A percentile compares a stretch with the other conserved stretches of the same genome.
Evolutionary conservation across 2,888 invertebrate genomes (phyloP).

Genomic region (Tinea trinotella): DNA sequence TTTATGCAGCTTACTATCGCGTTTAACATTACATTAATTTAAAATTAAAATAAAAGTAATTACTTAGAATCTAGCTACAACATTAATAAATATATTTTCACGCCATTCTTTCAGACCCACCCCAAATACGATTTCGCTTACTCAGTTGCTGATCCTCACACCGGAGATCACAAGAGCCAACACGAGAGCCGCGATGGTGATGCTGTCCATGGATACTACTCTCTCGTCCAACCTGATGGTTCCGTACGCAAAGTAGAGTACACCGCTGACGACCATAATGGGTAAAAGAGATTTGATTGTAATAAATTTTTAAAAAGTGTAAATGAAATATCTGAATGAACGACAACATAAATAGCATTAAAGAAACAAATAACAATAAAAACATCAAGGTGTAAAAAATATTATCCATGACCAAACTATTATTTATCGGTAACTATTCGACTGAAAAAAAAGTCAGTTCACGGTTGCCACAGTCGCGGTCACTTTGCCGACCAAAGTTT

Average conservation of each 20-base stretch:
- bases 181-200: constrained; percentile 68
- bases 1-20: no score
- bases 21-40: not conserved
- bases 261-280: constrained; percentile 68
- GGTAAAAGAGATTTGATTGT: constrained; percentile 48
- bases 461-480: no score
- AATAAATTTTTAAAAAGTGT: no score
- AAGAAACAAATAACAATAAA: no score
- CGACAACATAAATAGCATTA: no score
- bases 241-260: constrained; percentile 69
- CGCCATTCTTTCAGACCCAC: constrained; percentile 41
- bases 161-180: constrained; percentile 69
- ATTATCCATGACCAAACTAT: no score
- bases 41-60: not conserved
- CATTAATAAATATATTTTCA: not conserved
- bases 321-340: no score
- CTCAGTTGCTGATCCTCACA: constrained; percentile 69
- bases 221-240: constrained; percentile 67
- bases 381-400: no score
- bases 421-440: no score
- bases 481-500: no score
- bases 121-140: constrained; percentile 65
- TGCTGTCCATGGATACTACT: constrained; percentile 63
- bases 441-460: no score
- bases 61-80: no score